phyloP scores from a whole-genome alignment of 2,888 invertebrate genomes.

The Cistogaster globosa region DNA sequence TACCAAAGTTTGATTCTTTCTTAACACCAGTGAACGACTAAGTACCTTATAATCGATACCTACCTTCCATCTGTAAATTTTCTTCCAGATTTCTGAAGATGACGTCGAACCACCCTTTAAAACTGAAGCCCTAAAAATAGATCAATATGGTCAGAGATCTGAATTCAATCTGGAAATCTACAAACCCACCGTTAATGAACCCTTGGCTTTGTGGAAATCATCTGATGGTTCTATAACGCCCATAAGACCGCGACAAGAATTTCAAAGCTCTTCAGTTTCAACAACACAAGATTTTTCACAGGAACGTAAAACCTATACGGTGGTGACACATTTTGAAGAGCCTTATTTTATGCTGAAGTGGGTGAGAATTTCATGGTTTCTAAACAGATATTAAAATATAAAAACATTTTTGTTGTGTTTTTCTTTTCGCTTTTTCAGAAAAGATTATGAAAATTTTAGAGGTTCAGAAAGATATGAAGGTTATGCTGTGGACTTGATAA shows the following conservation, averaged over 20 bases:
- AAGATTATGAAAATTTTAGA: slow-evolving; percentile 84
- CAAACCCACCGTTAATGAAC: slow-evolving; percentile 81
- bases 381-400: background rate
- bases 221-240: slow-evolving; percentile 77
- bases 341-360: slow-evolving; percentile 87
- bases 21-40: too few relatives aligned
- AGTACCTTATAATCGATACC: too few relatives aligned
- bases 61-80: background rate
- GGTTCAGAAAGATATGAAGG: slow-evolving; percentile 90
- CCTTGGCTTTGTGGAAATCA: slow-evolving; percentile 82
- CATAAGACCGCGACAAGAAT: slow-evolving; percentile 67
- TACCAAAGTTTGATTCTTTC: too few relatives aligned
- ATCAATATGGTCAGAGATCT: slow-evolving; percentile 85
- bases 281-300: slow-evolving; percentile 84
- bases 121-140: slow-evolving; percentile 85
- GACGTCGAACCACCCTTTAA: slow-evolving; percentile 85
- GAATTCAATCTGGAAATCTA: slow-evolving; percentile 84
- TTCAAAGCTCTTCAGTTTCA: slow-evolving; percentile 22
- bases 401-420: background rate
- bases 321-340: slow-evolving; percentile 89
- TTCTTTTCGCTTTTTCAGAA: slow-evolving; percentile 73
- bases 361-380: slow-evolving; percentile 42
- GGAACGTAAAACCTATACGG: slow-evolving; percentile 86
- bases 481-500: slow-evolving; percentile 95
- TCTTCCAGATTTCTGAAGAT: slow-evolving; percentile 85